These are phyloP conservation scores for Xestia xanthographa DNA, from an alignment of 2,888 invertebrate genomes.

Conservation along the genomic window DNA sequence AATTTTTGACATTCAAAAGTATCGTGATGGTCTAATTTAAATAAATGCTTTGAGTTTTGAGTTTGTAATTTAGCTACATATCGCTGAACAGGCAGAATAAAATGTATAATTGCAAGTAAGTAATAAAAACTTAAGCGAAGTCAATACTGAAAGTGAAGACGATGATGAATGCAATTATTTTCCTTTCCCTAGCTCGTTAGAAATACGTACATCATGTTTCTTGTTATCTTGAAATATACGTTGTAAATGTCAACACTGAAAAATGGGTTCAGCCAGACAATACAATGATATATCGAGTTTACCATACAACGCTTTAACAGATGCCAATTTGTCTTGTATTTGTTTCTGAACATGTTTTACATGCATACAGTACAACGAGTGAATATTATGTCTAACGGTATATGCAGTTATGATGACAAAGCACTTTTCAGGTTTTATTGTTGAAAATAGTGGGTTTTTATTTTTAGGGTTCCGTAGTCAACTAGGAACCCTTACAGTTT, in stretches of 20 bases:
- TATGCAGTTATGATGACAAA: conserved; percentile 30
- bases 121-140: background rate
- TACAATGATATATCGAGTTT: conserved; percentile 55
- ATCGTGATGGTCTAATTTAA: too few relatives aligned
- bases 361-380: conserved; percentile 4
- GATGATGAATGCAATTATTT: conserved; percentile 11
- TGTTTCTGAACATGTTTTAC: conserved; percentile 26
- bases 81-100: too few relatives aligned
- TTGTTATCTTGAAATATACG: conserved; percentile 38
- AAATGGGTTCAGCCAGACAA: conserved; percentile 51
- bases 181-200: conserved; percentile 18
- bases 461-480: too few relatives aligned
- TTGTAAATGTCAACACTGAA: conserved; percentile 55
- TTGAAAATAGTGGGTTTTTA: conserved; percentile 8
- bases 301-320: conserved; percentile 42
- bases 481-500: too few relatives aligned
- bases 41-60: too few relatives aligned
- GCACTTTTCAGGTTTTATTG: background rate
- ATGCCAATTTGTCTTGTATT: conserved; percentile 58
- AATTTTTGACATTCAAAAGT: too few relatives aligned
- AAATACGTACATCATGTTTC: conserved; percentile 29
- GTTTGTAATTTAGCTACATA: background rate
- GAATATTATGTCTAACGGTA: conserved; percentile 31
- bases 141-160: conserved; percentile 32
- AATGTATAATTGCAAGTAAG: background rate